Conservation (phyloP, 2,888 invertebrate species). For the Incurvaria masculella region DNA sequence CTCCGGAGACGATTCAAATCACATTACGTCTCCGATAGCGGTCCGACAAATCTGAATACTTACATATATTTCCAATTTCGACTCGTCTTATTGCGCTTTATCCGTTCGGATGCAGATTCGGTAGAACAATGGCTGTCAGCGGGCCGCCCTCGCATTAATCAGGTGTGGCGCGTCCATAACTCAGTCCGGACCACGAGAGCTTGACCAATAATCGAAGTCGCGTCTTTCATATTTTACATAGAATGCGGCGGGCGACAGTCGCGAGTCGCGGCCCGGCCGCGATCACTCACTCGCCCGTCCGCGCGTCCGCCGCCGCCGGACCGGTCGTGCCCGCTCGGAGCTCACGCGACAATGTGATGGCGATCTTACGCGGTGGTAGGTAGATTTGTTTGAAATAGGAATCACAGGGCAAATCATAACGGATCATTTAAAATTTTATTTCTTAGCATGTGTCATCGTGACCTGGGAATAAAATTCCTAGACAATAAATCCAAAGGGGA, state of each 20-base stretch:
- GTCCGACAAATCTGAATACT: constrained; percentile 31
- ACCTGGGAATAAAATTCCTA: no score
- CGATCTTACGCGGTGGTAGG: neutral
- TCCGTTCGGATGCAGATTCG: constrained; percentile 38
- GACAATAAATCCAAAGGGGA: neutral
- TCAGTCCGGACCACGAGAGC: constrained; percentile 33
- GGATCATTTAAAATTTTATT: no score
- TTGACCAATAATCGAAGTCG: constrained; percentile 10
- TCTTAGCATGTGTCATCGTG: no score
- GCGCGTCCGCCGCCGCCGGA: constrained; percentile 29
- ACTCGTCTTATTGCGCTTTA: constrained; percentile 27
- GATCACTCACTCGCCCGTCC: constrained; percentile 35
- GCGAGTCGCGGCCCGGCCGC: constrained; percentile 34
- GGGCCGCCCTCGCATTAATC: constrained; percentile 53
- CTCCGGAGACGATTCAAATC: neutral
- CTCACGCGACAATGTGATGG: neutral
- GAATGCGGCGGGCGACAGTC: constrained; percentile 46
- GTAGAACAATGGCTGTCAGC: constrained; percentile 50
- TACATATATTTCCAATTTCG: constrained; percentile 28
- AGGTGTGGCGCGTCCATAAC: constrained; percentile 51
- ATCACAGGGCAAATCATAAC: no score
- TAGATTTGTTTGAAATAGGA: no score
- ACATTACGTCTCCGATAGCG: neutral
- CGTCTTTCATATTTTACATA: constrained; percentile 53
- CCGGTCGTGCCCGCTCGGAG: neutral